These are phyloP conservation scores for Mirounga angustirostris DNA, from an alignment of 2,113 vertebrate species.

Conservation along the genomic window DNA sequence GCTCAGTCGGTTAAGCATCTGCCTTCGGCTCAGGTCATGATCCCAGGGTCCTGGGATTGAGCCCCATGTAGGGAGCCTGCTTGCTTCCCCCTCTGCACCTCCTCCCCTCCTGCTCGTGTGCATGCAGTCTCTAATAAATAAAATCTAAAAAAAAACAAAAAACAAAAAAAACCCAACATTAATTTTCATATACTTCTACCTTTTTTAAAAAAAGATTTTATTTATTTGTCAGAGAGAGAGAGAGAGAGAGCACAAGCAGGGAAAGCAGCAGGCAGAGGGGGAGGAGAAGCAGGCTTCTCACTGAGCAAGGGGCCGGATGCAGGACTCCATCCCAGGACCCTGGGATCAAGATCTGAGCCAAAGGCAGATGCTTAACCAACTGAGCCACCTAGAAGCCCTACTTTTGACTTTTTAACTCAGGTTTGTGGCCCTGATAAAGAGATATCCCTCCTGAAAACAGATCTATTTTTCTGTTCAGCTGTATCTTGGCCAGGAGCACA, in stretches of 20 bases:
- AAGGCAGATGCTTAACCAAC: background rate
- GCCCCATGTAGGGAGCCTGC: too few relatives aligned
- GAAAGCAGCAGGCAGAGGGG: background rate
- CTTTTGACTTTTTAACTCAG: background rate
- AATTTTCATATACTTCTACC: too few relatives aligned
- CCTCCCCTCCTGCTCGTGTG: too few relatives aligned
- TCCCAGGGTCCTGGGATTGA: background rate
- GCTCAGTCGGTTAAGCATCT: background rate
- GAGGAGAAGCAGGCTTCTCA: background rate
- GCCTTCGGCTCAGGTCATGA: background rate
- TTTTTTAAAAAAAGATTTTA: too few relatives aligned
- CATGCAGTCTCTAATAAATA: too few relatives aligned
- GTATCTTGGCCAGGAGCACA: background rate
- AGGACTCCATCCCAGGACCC: background rate
- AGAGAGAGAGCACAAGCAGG: too few relatives aligned
- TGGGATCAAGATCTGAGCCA: background rate
- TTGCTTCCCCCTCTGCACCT: too few relatives aligned
- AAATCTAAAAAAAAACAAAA: too few relatives aligned
- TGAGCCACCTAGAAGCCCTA: background rate
- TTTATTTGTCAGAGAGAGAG: too few relatives aligned
- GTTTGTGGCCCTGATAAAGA: constrained; percentile 1
- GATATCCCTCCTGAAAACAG: background rate
- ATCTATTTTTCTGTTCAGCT: constrained; percentile 33
- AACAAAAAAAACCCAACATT: too few relatives aligned
- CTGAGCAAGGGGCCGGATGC: background rate